Evolutionary conservation across 2,888 invertebrate species (phyloP), one percentile per base, ranked within the genome.

Genomic region (Cephalotes varians): DNA sequence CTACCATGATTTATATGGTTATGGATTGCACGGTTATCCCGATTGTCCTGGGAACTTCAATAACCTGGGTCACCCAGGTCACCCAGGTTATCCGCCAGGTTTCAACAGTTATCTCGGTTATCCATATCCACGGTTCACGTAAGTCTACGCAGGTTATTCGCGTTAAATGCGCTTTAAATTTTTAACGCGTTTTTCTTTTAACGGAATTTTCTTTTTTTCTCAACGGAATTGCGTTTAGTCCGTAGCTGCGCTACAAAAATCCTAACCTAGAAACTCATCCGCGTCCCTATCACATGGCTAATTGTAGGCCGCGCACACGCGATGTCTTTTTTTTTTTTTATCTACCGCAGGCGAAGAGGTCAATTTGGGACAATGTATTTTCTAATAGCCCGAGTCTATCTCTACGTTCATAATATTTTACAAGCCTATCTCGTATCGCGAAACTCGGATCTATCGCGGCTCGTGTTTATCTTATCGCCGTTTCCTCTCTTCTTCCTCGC

Each of bases 141-240:
- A 90, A 90, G 90, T 90, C 74, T 37, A 34, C 31, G 28, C 25
- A 62, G 79, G 56, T 84, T 82, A 81, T 88, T 87, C 71, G 34
- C 72, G 69, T 77, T 82, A 34, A 69, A 51, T 34, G 69, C 25
- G 47, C 28, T 44, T 51, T 34, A 69, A 28, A 7, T n/a, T 37
- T 37, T 12, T 21, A 9, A 6, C 3, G n/a, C 2, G 0, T 18
- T 44, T 65, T 6, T 47, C 7, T 21, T 21, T 34, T 1, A 4
- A 49, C 51, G 21, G 28, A 34, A 51, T 69, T 15, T n/a, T n/a
- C n/a, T 21, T 37, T 64, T 7, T 64, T 18, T 25, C 25, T 18
- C 1, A 3, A 54, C 37, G 25, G 31, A 37, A 54, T 71, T 6
- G 28, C 44, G 15, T 40, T 47, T 18, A n/a, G n/a, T 47, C 44